Percentiles rank a stretch among this genome's conserved stretches.
Evolutionary conservation across 2,797 vertebrate genomes (phyloP).

Genomic region (Phalloptychus januarius): DNA sequence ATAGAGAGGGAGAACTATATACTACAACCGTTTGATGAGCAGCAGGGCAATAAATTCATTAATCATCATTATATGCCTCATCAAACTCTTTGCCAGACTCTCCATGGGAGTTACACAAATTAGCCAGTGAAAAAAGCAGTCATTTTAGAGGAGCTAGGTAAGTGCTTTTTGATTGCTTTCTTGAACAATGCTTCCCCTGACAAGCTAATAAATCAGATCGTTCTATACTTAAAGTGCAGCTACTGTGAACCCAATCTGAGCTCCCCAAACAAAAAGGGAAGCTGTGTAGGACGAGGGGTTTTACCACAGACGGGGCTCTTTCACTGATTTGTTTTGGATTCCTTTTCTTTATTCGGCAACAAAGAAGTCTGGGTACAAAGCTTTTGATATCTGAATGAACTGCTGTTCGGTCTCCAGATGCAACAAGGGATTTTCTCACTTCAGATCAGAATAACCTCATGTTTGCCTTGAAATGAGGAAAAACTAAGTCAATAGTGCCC

Average conservation of each 20-base stretch:
- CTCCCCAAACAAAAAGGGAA: conserved; percentile 63
- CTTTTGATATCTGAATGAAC: conserved; percentile 76
- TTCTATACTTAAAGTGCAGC: conserved; percentile 86
- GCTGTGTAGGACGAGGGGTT: conserved; percentile 82
- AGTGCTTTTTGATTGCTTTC: conserved; percentile 99
- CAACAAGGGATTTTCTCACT: conserved; percentile 68
- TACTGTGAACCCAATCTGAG: conserved; percentile 85
- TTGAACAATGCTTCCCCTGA: conserved; percentile 96
- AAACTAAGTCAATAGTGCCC: conserved; percentile 56
- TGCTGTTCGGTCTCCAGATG: conserved; percentile 73
- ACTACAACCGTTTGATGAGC: conserved; percentile 95
- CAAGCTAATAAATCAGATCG: conserved; percentile 99
- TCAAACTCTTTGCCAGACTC: conserved; percentile 99
- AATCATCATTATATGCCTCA: conserved; percentile 99
- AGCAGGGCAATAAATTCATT: conserved; percentile 99
- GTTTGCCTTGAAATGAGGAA: conserved; percentile 68
- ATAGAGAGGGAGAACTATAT: conserved; percentile 86
- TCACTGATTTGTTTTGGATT: conserved; percentile 81
- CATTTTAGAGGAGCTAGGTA: conserved; percentile 99
- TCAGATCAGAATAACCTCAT: conserved; percentile 71
- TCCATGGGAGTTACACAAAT: conserved; percentile 99
- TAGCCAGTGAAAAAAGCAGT: conserved; percentile 98
- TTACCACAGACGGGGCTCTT: conserved; percentile 80
- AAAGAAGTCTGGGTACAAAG: conserved; percentile 73
- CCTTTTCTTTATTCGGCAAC: conserved; percentile 79